Conservation (phyloP, 2,888 invertebrate genomes). For the Biston stratarius region DNA sequence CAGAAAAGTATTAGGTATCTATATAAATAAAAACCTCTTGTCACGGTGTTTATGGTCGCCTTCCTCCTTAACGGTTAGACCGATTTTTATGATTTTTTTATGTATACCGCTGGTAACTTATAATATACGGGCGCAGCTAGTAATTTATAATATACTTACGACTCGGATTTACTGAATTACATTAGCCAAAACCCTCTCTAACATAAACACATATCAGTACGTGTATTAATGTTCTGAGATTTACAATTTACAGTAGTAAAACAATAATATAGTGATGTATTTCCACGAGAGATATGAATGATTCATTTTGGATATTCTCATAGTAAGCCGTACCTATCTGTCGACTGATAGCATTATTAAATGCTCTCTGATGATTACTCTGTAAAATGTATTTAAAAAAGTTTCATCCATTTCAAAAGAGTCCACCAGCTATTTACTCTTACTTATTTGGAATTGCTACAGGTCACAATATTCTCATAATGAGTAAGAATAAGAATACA, state of each 20-base stretch:
- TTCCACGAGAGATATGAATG: conserved; percentile 51
- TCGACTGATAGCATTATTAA: conserved; percentile 61
- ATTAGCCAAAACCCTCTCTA: neutral
- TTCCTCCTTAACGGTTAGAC: too few relatives aligned
- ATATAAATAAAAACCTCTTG: too few relatives aligned
- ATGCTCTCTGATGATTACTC: conserved; percentile 37
- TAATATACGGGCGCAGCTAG: too few relatives aligned
- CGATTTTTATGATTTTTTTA: too few relatives aligned
- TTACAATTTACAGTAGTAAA: conserved; percentile 1
- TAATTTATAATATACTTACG: too few relatives aligned
- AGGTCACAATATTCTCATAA: too few relatives aligned
- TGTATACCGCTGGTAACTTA: too few relatives aligned
- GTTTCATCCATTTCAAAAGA: neutral
- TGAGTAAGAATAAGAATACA: too few relatives aligned
- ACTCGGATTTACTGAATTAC: neutral
- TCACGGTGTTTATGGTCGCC: too few relatives aligned
- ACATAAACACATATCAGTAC: neutral
- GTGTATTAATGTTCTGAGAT: neutral
- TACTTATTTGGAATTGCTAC: neutral
- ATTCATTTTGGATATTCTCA: conserved; percentile 71
- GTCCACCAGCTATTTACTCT: neutral
- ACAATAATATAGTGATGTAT: neutral
- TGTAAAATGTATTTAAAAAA: neutral
- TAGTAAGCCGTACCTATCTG: conserved; percentile 75
- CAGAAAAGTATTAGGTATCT: too few relatives aligned